These are phyloP conservation scores for Eupsittula cactorum DNA, from an alignment of 2,113 vertebrate genomes.

Conservation along the genomic window DNA sequence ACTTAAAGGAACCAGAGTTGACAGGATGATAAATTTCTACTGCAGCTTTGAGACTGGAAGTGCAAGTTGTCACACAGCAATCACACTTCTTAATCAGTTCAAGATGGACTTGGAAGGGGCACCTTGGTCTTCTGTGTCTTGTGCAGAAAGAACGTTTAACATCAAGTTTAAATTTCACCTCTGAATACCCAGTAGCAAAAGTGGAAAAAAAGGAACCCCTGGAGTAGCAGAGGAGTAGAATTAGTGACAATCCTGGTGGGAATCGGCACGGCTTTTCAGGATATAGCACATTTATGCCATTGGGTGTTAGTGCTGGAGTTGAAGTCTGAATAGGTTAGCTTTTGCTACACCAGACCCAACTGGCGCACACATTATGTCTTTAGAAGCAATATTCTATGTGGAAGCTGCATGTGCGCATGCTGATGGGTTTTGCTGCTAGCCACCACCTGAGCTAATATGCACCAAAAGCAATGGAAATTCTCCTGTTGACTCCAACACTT, in stretches of 20 bases:
- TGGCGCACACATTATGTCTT: background rate
- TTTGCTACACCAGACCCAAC: background rate
- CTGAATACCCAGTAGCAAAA: background rate
- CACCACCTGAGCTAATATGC: background rate
- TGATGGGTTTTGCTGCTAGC: background rate
- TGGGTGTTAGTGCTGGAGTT: background rate
- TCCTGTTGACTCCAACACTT: background rate
- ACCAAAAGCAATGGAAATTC: background rate
- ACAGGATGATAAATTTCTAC: constrained; percentile 48
- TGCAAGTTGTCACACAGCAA: background rate
- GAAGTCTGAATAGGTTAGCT: background rate
- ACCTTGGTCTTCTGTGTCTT: background rate
- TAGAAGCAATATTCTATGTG: background rate
- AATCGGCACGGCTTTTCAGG: background rate
- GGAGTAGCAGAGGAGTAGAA: background rate
- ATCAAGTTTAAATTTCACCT: background rate
- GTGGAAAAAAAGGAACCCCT: background rate
- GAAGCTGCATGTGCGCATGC: background rate
- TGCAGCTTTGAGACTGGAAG: constrained; percentile 32
- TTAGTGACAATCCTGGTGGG: background rate
- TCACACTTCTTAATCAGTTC: constrained; percentile 24
- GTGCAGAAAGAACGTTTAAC: background rate
- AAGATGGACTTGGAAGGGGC: constrained; percentile 19
- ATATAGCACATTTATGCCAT: accelerated
- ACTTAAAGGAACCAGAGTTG: constrained; percentile 14